Percentiles rank a stretch among this genome's conserved stretches.
Conservation (phyloP, 1,140 invertebrate species). For the Popillia japonica region DNA sequence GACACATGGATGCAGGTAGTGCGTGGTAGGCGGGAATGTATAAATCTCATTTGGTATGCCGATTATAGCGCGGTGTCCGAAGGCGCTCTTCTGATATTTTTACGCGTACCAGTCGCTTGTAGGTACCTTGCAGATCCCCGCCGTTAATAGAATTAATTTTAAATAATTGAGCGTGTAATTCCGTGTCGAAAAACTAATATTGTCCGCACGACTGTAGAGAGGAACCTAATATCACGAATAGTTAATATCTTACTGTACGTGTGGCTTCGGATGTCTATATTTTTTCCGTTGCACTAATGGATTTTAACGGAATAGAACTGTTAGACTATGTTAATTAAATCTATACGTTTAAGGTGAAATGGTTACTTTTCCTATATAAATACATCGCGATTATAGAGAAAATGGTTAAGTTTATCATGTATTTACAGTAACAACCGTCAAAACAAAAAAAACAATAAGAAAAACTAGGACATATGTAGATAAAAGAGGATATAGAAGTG, state of each 20-base stretch:
- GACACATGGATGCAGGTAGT: constrained; percentile 13
- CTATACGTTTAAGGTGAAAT: not conserved
- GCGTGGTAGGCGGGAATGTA: constrained; percentile 12
- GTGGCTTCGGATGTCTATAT: not conserved
- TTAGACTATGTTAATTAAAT: not conserved
- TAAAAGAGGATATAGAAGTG: no score
- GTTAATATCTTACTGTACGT: not conserved
- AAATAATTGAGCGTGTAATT: constrained; percentile 25
- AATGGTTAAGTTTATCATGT: no score
- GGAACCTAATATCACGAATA: not conserved
- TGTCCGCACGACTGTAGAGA: not conserved
- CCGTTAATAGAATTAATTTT: constrained; percentile 20
- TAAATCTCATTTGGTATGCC: constrained; percentile 12
- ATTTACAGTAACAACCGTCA: no score
- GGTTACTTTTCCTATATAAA: no score
- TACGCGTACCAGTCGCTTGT: not conserved
- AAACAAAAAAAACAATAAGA: no score
- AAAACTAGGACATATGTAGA: no score
- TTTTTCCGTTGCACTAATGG: not conserved
- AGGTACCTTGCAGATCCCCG: not conserved
- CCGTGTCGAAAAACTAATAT: constrained; percentile 25
- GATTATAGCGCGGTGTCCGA: constrained; percentile 14
- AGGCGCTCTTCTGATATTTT: constrained; percentile 1
- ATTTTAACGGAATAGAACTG: not conserved
- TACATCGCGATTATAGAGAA: no score